Percentiles rank a stretch among this genome's conserved stretches.
Conservation (phyloP, 1,140 invertebrate species). For the Sycophaga agraensis region DNA sequence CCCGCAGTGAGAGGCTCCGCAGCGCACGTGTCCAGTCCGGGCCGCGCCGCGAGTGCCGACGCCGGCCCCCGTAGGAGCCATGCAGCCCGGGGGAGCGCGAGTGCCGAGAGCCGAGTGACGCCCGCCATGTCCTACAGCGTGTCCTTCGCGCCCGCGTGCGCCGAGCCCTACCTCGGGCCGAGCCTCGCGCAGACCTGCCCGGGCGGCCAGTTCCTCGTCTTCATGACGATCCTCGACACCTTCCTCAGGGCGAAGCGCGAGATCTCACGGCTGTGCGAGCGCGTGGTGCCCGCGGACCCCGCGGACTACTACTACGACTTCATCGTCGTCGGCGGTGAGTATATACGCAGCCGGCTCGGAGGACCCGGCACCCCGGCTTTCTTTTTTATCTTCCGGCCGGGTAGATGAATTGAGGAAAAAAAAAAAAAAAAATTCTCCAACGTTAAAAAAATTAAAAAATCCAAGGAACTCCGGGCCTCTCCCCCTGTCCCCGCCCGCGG, state of each 20-base stretch:
- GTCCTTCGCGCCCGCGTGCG: conserved; percentile 34
- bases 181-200: conserved; percentile 57
- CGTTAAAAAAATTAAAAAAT: too few species aligned
- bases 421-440: too few species aligned
- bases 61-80: not conserved
- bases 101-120: too few species aligned
- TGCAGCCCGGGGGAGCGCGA: not conserved
- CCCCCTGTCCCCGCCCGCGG: too few species aligned
- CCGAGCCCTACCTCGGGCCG: conserved; percentile 52
- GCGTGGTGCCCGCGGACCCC: conserved; percentile 46
- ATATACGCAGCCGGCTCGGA: too few species aligned
- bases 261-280: conserved; percentile 57
- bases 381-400: too few species aligned
- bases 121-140: conserved; percentile 50
- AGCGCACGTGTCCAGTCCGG: conserved; percentile 35
- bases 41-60: not conserved
- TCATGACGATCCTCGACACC: conserved; percentile 61
- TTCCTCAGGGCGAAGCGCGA: conserved; percentile 56
- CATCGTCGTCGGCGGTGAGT: conserved; percentile 61
- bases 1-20: conserved; percentile 50
- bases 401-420: too few species aligned
- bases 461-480: too few species aligned
- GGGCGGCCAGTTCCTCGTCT: conserved; percentile 57
- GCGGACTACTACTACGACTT: conserved; percentile 60
- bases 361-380: too few species aligned